Evolutionary conservation across 2,797 vertebrate species (phyloP).

Genomic region (Artibeus jamaicensis): DNA sequence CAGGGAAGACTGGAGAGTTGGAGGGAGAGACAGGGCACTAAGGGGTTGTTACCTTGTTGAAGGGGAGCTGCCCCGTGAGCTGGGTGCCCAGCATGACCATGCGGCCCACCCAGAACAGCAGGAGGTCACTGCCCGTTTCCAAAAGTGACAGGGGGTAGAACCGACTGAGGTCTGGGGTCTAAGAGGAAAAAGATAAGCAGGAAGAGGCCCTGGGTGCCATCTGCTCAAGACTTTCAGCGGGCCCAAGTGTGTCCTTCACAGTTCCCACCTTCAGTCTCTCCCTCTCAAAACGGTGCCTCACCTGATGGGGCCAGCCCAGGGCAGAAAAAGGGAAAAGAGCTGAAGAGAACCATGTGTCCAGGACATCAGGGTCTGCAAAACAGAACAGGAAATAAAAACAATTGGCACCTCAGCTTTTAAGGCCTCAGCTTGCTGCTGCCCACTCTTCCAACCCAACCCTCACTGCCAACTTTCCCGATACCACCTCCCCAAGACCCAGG

Average conservation of each 20-base stretch:
- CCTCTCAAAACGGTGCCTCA: slow-evolving; percentile 65
- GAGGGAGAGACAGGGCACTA: background rate
- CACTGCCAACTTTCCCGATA: background rate
- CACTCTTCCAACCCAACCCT: background rate
- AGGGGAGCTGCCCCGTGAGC: slow-evolving; percentile 90
- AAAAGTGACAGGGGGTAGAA: slow-evolving; percentile 92
- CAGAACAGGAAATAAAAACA: background rate
- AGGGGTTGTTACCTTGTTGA: slow-evolving; percentile 84
- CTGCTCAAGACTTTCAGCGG: rapidly evolving
- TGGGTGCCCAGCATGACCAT: slow-evolving; percentile 95
- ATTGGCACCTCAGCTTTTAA: background rate
- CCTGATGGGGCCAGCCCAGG: slow-evolving; percentile 92
- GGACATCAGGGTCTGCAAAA: slow-evolving; percentile 89
- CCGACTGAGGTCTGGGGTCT: slow-evolving; percentile 87
- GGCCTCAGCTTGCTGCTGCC: background rate
- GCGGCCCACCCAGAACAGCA: slow-evolving; percentile 95
- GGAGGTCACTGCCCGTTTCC: slow-evolving; percentile 93
- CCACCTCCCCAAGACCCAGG: background rate
- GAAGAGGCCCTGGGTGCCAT: background rate
- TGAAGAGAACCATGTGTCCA: slow-evolving; percentile 95
- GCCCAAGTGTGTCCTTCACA: background rate
- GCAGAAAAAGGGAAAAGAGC: slow-evolving; percentile 92
- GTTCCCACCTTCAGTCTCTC: background rate
- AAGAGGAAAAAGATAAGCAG: background rate
- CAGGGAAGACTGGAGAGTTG: background rate